phyloP scores from a whole-genome alignment of 2,888 invertebrate genomes.

The Frankliniella intonsa region DNA sequence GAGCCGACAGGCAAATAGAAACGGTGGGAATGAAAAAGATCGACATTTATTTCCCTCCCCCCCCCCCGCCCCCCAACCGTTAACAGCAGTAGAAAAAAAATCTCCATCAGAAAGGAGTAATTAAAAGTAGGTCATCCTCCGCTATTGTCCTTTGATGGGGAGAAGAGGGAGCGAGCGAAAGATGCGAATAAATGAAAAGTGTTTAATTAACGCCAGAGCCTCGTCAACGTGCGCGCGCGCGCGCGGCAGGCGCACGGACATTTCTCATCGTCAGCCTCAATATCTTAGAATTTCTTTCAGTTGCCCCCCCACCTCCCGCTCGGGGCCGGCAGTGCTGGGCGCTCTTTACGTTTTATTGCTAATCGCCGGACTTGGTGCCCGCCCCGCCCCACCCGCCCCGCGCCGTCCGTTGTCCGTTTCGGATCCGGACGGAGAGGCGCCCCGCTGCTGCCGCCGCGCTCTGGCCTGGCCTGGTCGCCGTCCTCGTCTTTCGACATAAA shows the following conservation, averaged over 20 bases:
- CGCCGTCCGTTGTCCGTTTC: too few species aligned
- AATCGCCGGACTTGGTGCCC: too few species aligned
- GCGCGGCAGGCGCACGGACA: not conserved
- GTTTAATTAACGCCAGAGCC: not conserved
- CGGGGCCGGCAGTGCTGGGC: too few species aligned
- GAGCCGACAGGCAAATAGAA: not conserved
- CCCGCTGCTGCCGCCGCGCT: too few species aligned
- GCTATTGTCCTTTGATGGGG: constrained; percentile 13
- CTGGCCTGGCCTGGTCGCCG: not conserved
- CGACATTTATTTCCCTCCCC: not conserved
- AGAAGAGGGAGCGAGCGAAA: not conserved
- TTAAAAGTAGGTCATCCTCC: constrained; percentile 20
- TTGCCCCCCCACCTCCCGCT: too few species aligned
- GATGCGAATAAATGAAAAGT: constrained; percentile 23
- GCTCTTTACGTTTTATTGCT: too few species aligned
- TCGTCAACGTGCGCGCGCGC: not conserved
- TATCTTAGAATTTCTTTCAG: too few species aligned
- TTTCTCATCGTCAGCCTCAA: not conserved
- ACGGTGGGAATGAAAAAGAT: not conserved
- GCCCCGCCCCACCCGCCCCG: too few species aligned
- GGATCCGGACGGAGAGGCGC: too few species aligned
- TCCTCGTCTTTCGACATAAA: too few species aligned
- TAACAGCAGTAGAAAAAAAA: not conserved
- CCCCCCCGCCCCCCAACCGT: not conserved
- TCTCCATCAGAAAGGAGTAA: constrained; percentile 1